Evolutionary conservation across 2,113 vertebrate species (phyloP).

Genomic region (Catharus fuscescens): DNA sequence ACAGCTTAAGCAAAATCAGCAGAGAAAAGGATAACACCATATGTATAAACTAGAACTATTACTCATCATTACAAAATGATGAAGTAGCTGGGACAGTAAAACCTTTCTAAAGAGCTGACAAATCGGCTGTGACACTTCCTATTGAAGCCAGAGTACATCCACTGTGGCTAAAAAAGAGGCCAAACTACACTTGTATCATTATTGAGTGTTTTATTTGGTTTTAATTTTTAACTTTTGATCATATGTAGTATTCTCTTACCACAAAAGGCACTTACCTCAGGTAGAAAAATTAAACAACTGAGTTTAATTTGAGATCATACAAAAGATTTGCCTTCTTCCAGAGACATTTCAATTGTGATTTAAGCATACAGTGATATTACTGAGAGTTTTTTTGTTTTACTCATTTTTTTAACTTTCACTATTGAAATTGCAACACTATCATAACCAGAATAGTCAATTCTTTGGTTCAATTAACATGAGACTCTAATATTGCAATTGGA

Average conservation of each 20-base stretch:
- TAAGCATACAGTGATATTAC: background rate
- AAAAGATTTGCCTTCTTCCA: background rate
- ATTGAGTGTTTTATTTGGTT: rapidly evolving
- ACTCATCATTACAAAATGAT: background rate
- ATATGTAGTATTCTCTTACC: background rate
- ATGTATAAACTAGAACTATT: background rate
- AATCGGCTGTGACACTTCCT: background rate
- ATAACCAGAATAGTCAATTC: background rate
- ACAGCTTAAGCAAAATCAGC: background rate
- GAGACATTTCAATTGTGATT: background rate
- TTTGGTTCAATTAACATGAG: background rate
- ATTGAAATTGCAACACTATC: background rate
- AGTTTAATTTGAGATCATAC: background rate
- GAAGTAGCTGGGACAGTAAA: background rate
- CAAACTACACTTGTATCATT: background rate
- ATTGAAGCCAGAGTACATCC: background rate
- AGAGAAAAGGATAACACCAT: background rate
- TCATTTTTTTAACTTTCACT: background rate
- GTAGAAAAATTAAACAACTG: background rate
- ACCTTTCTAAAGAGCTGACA: background rate
- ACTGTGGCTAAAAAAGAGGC: background rate
- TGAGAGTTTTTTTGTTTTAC: background rate
- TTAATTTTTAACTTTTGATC: background rate
- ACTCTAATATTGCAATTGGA: background rate
- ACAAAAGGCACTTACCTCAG: background rate